phyloP scores from a whole-genome alignment of 1,140 invertebrate genomes.

The Pissodes strobi region DNA sequence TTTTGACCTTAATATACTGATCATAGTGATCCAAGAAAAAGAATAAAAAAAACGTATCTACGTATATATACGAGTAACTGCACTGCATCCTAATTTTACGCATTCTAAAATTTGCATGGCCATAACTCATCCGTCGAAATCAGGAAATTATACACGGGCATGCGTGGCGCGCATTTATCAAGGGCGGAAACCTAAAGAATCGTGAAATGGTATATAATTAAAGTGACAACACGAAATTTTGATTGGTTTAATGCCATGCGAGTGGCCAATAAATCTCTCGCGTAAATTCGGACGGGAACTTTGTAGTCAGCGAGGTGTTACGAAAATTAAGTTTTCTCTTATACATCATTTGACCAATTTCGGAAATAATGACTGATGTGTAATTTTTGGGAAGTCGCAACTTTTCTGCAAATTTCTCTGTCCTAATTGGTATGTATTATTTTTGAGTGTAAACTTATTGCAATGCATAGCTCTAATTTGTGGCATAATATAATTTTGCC shows the following conservation, averaged over 20 bases:
- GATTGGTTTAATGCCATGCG: conserved; percentile 31
- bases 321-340: conserved; percentile 16
- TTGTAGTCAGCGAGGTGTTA: conserved; percentile 24
- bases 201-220: conserved; percentile 35
- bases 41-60: too few relatives aligned
- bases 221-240: conserved; percentile 38
- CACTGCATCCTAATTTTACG: conserved; percentile 37
- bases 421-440: too few relatives aligned
- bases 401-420: too few relatives aligned
- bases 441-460: too few relatives aligned
- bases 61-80: too few relatives aligned
- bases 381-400: too few relatives aligned
- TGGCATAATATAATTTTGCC: too few relatives aligned
- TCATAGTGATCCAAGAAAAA: too few relatives aligned
- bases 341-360: conserved; percentile 9
- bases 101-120: conserved; percentile 42
- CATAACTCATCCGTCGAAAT: conserved; percentile 30
- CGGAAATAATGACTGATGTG: too few relatives aligned
- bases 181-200: conserved; percentile 23
- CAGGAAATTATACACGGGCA: conserved; percentile 40
- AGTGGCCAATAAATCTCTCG: conserved; percentile 29
- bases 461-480: too few relatives aligned
- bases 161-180: conserved; percentile 40
- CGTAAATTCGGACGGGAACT: conserved; percentile 30
- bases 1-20: too few relatives aligned